Conservation (phyloP, 2,797 vertebrate species). For the Lagodon rhomboides region DNA sequence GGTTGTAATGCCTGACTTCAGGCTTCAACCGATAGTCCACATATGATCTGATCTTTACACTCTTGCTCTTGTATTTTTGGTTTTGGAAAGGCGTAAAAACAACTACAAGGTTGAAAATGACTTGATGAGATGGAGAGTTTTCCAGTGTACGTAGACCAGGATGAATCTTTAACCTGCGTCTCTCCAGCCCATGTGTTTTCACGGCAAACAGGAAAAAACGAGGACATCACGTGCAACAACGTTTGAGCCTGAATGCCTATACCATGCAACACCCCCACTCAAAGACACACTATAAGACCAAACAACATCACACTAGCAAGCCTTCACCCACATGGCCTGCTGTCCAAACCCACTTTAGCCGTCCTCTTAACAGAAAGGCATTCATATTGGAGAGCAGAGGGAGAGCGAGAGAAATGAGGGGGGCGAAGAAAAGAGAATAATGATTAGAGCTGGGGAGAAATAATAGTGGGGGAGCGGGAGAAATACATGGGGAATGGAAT, state of each 20-base stretch:
- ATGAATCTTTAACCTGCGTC: neutral
- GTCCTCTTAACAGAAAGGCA: constrained; percentile 48
- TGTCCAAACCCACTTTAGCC: constrained; percentile 59
- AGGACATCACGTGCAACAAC: neutral
- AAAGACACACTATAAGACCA: constrained; percentile 15
- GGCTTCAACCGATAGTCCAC: too few species aligned
- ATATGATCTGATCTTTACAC: too few species aligned
- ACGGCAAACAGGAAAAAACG: constrained; percentile 12
- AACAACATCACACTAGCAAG: constrained; percentile 42
- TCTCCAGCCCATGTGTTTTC: constrained; percentile 1
- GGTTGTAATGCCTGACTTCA: too few species aligned
- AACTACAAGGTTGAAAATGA: neutral
- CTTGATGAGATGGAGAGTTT: neutral
- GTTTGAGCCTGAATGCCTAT: constrained; percentile 1
- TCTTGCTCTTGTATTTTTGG: too few species aligned
- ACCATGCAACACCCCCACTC: constrained; percentile 11
- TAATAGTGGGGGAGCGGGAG: constrained; percentile 71
- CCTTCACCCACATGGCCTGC: constrained; percentile 50
- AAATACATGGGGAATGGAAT: constrained; percentile 81
- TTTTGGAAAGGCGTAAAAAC: neutral
- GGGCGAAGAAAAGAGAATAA: constrained; percentile 74
- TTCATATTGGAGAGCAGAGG: constrained; percentile 58
- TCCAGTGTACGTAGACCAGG: neutral
- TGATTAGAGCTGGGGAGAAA: constrained; percentile 78
- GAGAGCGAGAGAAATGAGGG: constrained; percentile 51